A percentile compares a stretch with the other conserved stretches of the same genome.
Evolutionary conservation across 2,113 vertebrate species (phyloP).

Genomic region (Caranx ignobilis): DNA sequence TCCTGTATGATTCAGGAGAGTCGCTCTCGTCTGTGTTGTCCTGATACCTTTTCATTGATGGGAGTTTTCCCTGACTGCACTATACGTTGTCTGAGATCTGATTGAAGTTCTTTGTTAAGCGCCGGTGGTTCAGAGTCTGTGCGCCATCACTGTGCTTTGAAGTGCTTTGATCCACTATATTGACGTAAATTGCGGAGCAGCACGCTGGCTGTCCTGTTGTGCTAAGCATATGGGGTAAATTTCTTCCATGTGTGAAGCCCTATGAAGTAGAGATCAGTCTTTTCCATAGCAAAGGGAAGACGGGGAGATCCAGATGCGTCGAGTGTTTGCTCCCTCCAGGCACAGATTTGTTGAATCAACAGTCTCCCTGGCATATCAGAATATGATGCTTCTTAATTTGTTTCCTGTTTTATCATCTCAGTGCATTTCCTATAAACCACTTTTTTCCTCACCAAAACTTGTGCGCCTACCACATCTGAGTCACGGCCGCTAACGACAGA

Average conservation of each 20-base stretch:
- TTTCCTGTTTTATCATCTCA: constrained; percentile 31
- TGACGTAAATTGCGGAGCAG: constrained; percentile 78
- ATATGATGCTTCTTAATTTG: constrained; percentile 28
- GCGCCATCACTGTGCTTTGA: constrained; percentile 70
- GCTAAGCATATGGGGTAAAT: constrained; percentile 79
- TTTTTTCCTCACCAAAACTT: constrained; percentile 23
- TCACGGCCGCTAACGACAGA: constrained; percentile 32
- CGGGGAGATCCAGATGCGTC: constrained; percentile 69
- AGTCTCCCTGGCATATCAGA: constrained; percentile 4
- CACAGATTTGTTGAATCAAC: constrained; percentile 63
- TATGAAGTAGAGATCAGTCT: constrained; percentile 74
- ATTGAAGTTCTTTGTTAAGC: constrained; percentile 60
- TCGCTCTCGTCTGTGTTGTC: constrained; percentile 24
- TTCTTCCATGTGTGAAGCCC: constrained; percentile 79
- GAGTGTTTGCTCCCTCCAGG: constrained; percentile 38
- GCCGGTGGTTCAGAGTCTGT: constrained; percentile 56
- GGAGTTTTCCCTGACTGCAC: constrained; percentile 33
- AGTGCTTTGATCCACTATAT: constrained; percentile 76
- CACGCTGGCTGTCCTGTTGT: constrained; percentile 76
- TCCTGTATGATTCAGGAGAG: constrained; percentile 31
- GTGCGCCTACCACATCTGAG: constrained; percentile 39
- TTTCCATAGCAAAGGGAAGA: constrained; percentile 69
- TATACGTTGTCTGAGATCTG: constrained; percentile 33
- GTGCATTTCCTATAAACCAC: constrained; percentile 34
- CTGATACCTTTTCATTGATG: constrained; percentile 27